These are phyloP conservation scores for Trachelipus rathkii DNA, from an alignment of 1,140 invertebrate genomes.

Conservation along the genomic window DNA sequence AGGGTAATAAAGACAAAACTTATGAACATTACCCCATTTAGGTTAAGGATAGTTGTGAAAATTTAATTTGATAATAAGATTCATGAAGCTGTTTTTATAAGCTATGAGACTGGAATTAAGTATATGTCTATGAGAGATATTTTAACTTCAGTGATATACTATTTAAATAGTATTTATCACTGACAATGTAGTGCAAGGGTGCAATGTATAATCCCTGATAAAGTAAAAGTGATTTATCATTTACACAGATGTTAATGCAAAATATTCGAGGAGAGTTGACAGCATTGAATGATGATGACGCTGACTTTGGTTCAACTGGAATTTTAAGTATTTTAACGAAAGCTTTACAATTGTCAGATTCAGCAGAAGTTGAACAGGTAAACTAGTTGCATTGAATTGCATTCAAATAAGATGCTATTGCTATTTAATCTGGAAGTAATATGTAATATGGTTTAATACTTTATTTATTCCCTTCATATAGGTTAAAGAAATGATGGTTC, in stretches of 20 bases:
- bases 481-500: slow-evolving; percentile 64
- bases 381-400: slow-evolving; percentile 32
- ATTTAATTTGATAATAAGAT: too few species aligned
- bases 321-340: slow-evolving; percentile 64
- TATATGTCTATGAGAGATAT: too few species aligned
- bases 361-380: slow-evolving; percentile 65
- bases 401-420: too few species aligned
- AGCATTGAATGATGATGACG: slow-evolving; percentile 46
- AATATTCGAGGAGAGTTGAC: slow-evolving; percentile 55
- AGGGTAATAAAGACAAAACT: background rate
- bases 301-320: slow-evolving; percentile 55
- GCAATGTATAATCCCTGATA: background rate
- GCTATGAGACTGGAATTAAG: too few species aligned
- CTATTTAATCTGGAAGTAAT: too few species aligned
- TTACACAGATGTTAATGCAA: slow-evolving; percentile 68
- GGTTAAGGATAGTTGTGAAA: background rate
- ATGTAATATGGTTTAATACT: too few species aligned
- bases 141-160: background rate
- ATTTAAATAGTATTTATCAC: background rate
- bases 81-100: too few species aligned
- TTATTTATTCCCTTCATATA: background rate
- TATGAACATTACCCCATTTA: background rate
- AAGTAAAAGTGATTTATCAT: background rate
- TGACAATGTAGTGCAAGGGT: too few species aligned
- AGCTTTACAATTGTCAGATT: slow-evolving; percentile 62